phyloP scores from a whole-genome alignment of 2,888 invertebrate species.

The Opisthograptis luteolata region DNA sequence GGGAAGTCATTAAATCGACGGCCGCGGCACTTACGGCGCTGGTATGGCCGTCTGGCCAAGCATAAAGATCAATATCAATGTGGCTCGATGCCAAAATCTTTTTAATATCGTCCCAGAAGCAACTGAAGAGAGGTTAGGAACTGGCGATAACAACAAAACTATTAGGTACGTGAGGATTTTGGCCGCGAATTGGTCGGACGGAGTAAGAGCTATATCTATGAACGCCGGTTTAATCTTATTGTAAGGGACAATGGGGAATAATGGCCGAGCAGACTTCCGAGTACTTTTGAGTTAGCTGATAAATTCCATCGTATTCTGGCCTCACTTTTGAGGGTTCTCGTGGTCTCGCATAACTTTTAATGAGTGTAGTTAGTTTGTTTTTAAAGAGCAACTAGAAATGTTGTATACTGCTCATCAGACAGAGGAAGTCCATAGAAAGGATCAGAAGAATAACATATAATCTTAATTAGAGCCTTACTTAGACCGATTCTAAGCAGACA shows the following conservation, averaged over 20 bases:
- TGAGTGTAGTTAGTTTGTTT: conserved; percentile 68
- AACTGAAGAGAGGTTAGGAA: conserved; percentile 73
- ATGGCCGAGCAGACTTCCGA: conserved; percentile 65
- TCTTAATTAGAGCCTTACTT: conserved; percentile 28
- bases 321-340: conserved; percentile 66
- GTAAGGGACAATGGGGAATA: conserved; percentile 74
- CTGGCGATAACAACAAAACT: conserved; percentile 81
- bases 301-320: conserved; percentile 61
- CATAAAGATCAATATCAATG: conserved; percentile 82
- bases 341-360: conserved; percentile 75
- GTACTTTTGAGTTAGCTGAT: conserved; percentile 73
- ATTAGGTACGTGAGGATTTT: conserved; percentile 69
- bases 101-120: conserved; percentile 80
- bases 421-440: conserved; percentile 42
- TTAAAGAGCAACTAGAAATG: conserved; percentile 60
- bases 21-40: conserved; percentile 75
- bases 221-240: conserved; percentile 76
- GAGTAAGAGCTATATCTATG: conserved; percentile 53
- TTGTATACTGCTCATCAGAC: conserved; percentile 55
- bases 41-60: conserved; percentile 78
- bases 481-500: conserved; percentile 1
- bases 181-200: conserved; percentile 58
- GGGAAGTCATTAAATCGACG: conserved; percentile 81
- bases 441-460: conserved; percentile 26
- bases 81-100: conserved; percentile 82